Evolutionary conservation across 2,113 vertebrate genomes (phyloP), one percentile per base, ranked within the genome.

Genomic region (Machaerirhynchus nigripectus): DNA sequence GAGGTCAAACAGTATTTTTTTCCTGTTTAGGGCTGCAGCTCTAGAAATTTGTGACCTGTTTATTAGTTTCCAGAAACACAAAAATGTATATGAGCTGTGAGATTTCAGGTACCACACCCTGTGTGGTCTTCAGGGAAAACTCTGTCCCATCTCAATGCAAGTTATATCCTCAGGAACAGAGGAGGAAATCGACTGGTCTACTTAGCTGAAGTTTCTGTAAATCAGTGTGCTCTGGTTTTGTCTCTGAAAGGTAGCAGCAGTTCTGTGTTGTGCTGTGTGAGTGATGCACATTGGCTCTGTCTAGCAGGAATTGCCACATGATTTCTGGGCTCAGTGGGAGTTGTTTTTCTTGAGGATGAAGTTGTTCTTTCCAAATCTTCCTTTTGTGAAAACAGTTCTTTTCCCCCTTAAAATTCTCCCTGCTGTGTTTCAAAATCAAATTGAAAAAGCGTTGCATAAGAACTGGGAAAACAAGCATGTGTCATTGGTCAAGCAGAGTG

Each of bases 341-440:
- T 77, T 93, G 68, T 90, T 96, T 91, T 91, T 49, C 77, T 82
- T 11, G 9, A 61, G 50, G 65, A 74, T 63, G 35, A 89, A 81
- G 65, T 80, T 82, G 84, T 94, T 96, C n/a, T 71, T 94, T 96
- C 93, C 81, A 84, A 14, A 53, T 73, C 59, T 82, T 75, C 55
- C n/a, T 44, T 82, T 84, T 74, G 52, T 75, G 69, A 57, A 88
- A 77, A 71, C 49, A 53, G 49, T 71, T 63, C 17, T 55, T 88
- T 57, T 53, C 80, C 44, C 60, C 47, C 21, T 90, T 89, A 90
- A 71, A 82, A 39, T 44, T 49, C 49, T 84, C 60, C 55, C 84
- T 68, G 44, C 65, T 89, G 52, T 44, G 53, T 83, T 95, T 84
- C 84, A 76, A 93, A 78, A 70, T 71, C 3, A 7, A 61, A 59